Evolutionary conservation across 2,888 invertebrate species (phyloP), one percentile per base, ranked within the genome.

Genomic region (Nomada ruficornis): DNA sequence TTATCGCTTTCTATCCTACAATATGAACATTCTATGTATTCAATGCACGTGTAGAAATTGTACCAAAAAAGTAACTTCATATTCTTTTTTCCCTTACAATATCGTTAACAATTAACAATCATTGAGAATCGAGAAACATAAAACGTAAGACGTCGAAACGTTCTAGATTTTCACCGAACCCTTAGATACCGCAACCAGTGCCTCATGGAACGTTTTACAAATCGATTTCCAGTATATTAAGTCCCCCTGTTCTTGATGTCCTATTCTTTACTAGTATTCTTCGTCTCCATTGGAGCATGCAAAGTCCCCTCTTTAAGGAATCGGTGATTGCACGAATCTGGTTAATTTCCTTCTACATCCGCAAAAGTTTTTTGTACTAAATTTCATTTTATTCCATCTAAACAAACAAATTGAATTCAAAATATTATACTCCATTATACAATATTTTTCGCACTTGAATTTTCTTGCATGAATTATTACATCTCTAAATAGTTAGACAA

Each of bases 161-260:
- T 36, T 57, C 13, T 57, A 26, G 23, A 15, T n/a, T 62, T 13
- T 2, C 20, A 42, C 11, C 4, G 5, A 62, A 44, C 36, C 42
- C 42, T 36, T 62, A n/a, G 11, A n/a, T 23, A 9, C n/a, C 15
- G 13, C 2, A 42, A 11, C 13, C 42, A 36, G 10, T 63, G 23
- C 23, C 42, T 42, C 20, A 44, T 52, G 20, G n/a, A 62, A 63
- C 57, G 20, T 76, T 71, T 59, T 44, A 7, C 77, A 44, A 72
- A 72, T 72, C 77, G 65, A 77, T 77, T 72, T 64, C 72, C 44
- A n/a, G 20, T 44, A 20, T 50, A 36, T 71, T 60, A 42, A 59
- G 29, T 13, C 42, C 71, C 13, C 26, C 63, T 18, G n/a, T 68
- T 60, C 67, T 54, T 52, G 47, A 52, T 75, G 60, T 68, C 74